Evolutionary conservation across 2,113 vertebrate species (phyloP), one percentile per base, ranked within the genome.

Genomic region (Hepsetus odoe): DNA sequence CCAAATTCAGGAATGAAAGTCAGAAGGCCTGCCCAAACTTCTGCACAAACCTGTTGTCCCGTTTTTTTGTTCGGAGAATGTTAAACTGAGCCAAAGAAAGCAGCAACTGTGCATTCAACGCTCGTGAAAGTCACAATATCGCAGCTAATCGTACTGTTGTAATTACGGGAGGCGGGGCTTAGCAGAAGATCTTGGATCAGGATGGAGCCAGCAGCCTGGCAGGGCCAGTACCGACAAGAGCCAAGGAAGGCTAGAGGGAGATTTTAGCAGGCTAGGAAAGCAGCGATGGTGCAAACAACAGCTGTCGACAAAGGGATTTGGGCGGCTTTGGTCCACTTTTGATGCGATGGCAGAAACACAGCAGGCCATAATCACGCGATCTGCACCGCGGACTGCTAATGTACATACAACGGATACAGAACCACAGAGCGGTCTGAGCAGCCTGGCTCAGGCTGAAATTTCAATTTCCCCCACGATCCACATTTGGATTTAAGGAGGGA

Each of bases 141-240:
- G n/a, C 51, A 33, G 55, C 72, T 83, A 80, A 81, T 83, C 38
- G 72, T 72, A 18, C 42, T 42, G 20, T 40, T 77, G 66, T 56
- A 74, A 86, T 77, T 82, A 70, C 33, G 28, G 14, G 59, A 74
- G 61, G 53, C 49, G 33, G 56, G 26, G 70, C 51, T 65, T 44
- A 62, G 70, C 24, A 35, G 59, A 46, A 53, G 46, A 33, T 49
- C 44, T 13, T 13, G 5, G 28, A 66, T 12, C 24, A n/a, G 22
- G 38, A 53, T 20, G 14, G 12, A 6, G 46, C 42, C 46, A 49
- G 3, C 20, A 5, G 44, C 13, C 11, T 33, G 28, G 59, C 16
- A 62, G 14, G 33, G 30, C 13, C 59, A 18, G 16, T 20, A 49
- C 12, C 4, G 4, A 4, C 46, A 1, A 5, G 11, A 5, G 46